Evolutionary conservation across 2,888 invertebrate genomes (phyloP).

Genomic region (Encarsia formosa): DNA sequence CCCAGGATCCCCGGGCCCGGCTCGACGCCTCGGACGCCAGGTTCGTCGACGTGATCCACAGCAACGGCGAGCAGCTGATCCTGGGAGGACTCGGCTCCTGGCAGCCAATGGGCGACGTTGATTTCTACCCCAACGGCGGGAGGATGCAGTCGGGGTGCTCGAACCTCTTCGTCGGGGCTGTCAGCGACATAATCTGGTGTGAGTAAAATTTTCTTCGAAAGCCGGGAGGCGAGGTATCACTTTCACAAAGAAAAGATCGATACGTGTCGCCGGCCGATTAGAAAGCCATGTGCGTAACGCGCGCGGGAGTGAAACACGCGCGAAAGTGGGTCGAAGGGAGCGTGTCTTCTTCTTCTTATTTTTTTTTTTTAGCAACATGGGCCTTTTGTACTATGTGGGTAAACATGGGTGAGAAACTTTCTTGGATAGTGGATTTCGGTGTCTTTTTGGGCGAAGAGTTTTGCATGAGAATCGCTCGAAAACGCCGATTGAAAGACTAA

Average conservation of each 20-base stretch:
- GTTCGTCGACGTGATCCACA: conserved; percentile 91
- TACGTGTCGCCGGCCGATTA: conserved; percentile 36
- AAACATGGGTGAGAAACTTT: no score
- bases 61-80: conserved; percentile 88
- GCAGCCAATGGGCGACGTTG: conserved; percentile 89
- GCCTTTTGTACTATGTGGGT: no score
- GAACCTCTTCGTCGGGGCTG: conserved; percentile 86
- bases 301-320: no score
- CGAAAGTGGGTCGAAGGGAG: no score
- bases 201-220: conserved; percentile 46
- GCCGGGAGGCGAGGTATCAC: conserved; percentile 7
- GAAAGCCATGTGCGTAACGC: conserved; percentile 35
- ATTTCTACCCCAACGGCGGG: conserved; percentile 89
- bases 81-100: conserved; percentile 85
- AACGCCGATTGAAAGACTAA: no score
- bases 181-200: conserved; percentile 85
- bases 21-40: conserved; percentile 80
- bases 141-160: conserved; percentile 89
- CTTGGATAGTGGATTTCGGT: no score
- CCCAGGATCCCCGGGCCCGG: conserved; percentile 79
- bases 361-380: no score
- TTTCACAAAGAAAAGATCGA: conserved; percentile 19
- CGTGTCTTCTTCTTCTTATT: no score
- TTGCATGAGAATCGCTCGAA: no score
- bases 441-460: no score